Percentiles rank a stretch among this genome's conserved stretches.
Conservation (phyloP, 1,140 invertebrate species). For the Drosophila subpulchrella region DNA sequence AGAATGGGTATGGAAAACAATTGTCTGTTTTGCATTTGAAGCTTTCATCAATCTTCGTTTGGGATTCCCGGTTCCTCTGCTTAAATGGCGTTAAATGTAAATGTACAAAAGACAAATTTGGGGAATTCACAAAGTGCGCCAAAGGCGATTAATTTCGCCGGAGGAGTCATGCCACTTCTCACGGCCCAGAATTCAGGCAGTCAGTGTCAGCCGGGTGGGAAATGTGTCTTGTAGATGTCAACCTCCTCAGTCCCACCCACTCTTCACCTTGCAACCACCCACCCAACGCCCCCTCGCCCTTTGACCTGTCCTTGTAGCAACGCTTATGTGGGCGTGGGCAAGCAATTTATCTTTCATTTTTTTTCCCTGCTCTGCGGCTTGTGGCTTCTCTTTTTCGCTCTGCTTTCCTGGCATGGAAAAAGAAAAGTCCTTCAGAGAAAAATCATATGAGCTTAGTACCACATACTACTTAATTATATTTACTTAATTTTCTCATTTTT, state of each 20-base stretch:
- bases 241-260: too few relatives aligned
- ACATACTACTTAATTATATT: neutral
- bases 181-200: conserved; percentile 9
- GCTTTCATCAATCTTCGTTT: conserved; percentile 64
- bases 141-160: conserved; percentile 64
- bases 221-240: conserved; percentile 41
- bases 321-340: conserved; percentile 38
- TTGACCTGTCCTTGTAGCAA: conserved; percentile 29
- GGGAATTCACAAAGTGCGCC: conserved; percentile 50
- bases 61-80: conserved; percentile 18
- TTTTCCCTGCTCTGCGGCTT: conserved; percentile 51
- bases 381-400: conserved; percentile 14
- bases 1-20: neutral
- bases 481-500: neutral
- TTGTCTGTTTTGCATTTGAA: conserved; percentile 8
- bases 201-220: conserved; percentile 40
- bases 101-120: conserved; percentile 60
- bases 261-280: neutral
- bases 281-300: neutral
- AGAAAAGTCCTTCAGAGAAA: neutral
- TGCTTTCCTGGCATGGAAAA: neutral
- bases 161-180: conserved; percentile 13
- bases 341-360: conserved; percentile 73
- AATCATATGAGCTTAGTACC: neutral
- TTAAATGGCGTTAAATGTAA: conserved; percentile 74